Evolutionary conservation across 2,797 vertebrate species (phyloP).

Genomic region (Pangasius djambal): DNA sequence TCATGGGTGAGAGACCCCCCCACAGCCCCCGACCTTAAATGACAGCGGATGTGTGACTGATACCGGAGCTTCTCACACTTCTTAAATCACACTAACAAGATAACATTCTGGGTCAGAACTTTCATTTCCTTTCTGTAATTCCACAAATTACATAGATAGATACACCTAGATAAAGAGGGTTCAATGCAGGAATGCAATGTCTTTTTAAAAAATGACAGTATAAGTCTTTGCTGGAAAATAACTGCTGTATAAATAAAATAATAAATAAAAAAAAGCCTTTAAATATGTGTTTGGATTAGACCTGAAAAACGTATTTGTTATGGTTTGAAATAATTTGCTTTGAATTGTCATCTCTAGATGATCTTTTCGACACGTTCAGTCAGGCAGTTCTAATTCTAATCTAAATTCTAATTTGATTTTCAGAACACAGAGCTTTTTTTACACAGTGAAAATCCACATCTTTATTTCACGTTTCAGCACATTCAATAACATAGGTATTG

Average conservation of each 20-base stretch:
- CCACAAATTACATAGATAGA: not conserved
- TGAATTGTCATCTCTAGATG: not conserved
- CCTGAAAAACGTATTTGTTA: not conserved
- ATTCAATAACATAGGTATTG: not conserved
- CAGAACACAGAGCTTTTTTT: not conserved
- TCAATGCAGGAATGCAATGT: not conserved
- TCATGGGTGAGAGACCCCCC: conserved; percentile 4
- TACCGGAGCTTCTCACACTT: conserved; percentile 25
- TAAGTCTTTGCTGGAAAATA: not conserved
- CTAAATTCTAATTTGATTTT: conserved; percentile 7
- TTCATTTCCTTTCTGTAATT: conserved; percentile 13
- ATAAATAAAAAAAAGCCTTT: not conserved
- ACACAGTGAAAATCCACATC: not conserved
- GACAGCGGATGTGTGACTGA: conserved; percentile 45
- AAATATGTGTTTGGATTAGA: no score
- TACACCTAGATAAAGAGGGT: no score
- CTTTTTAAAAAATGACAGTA: not conserved
- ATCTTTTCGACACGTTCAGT: not conserved
- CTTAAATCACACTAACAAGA: conserved; percentile 45
- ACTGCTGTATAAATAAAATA: not conserved
- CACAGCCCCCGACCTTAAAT: conserved; percentile 12
- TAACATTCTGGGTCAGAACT: conserved; percentile 22
- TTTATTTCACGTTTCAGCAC: conserved; percentile 13
- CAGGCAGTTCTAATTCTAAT: no score
- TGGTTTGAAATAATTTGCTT: not conserved